These are phyloP conservation scores for Mnemiopsis leidyi DNA, from an alignment of 37 sponge, comb jelly and placozoan species.

Conservation along the genomic window DNA sequence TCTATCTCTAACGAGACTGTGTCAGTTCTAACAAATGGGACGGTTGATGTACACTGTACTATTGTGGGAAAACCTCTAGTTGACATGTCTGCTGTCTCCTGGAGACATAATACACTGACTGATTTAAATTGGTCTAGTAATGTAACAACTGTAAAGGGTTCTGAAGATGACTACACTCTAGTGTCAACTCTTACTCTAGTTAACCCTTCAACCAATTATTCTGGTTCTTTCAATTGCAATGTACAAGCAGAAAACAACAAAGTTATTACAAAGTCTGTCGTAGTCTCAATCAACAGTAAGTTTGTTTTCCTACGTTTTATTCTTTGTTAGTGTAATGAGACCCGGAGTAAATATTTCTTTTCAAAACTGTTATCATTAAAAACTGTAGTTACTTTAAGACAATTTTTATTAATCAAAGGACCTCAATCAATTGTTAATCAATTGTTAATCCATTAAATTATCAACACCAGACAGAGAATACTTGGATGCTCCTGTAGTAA, in stretches of 20 bases:
- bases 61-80: constrained; percentile 9
- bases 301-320: no score
- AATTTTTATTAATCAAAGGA: no score
- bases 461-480: not conserved
- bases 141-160: not conserved
- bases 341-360: no score
- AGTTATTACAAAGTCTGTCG: not conserved
- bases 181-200: not conserved
- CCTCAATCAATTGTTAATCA: no score
- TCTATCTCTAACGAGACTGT: not conserved
- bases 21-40: not conserved
- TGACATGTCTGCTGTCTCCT: not conserved
- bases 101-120: not conserved
- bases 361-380: no score
- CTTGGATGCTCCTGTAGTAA: not conserved
- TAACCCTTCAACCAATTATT: not conserved
- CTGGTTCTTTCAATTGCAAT: not conserved
- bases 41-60: not conserved
- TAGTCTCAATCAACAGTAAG: not conserved
- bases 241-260: not conserved
- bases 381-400: no score
- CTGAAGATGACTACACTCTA: not conserved
- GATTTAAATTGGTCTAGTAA: not conserved
- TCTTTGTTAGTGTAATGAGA: no score
- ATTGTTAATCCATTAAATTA: no score